A percentile compares a stretch with the other conserved stretches of the same genome.
Conservation (phyloP, 2,113 vertebrate species). For the Hippocampus zosterae region DNA sequence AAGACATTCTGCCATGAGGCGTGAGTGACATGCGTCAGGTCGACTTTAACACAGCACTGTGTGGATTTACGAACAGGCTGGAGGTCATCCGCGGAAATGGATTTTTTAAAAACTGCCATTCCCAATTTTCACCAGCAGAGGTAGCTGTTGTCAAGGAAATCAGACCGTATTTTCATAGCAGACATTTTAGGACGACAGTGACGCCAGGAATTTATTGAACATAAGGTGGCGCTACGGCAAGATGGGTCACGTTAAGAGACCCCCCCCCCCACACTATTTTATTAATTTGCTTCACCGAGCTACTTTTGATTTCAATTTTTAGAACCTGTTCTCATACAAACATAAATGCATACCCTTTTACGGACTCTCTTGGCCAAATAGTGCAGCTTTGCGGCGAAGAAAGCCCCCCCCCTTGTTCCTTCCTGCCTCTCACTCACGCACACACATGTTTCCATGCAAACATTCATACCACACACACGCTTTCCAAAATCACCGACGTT, state of each 20-base stretch:
- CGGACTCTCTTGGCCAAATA: slow-evolving; percentile 16
- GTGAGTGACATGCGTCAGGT: too few species aligned
- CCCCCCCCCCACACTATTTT: too few species aligned
- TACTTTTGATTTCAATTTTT: not conserved
- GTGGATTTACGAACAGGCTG: not conserved
- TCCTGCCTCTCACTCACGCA: slow-evolving; percentile 38
- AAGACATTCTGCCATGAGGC: too few species aligned
- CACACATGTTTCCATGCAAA: not conserved
- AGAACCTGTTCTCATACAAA: not conserved
- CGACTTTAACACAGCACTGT: not conserved
- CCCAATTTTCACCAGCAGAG: slow-evolving; percentile 26
- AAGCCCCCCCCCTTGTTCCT: slow-evolving; percentile 40
- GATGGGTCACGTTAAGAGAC: not conserved
- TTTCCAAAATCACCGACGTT: not conserved
- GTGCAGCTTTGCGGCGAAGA: slow-evolving; percentile 42
- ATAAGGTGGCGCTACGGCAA: slow-evolving; percentile 36
- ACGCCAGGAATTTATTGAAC: slow-evolving; percentile 1
- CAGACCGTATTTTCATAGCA: not conserved
- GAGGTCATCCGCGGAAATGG: not conserved
- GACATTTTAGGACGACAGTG: slow-evolving; percentile 28
- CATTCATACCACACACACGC: not conserved
- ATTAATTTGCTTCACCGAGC: slow-evolving; percentile 1
- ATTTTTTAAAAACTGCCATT: not conserved
- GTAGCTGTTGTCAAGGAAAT: not conserved
- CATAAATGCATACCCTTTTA: not conserved